These are phyloP conservation scores for Myrmecophaga tridactyla DNA, from an alignment of 2,113 vertebrate species.

Conservation along the genomic window DNA sequence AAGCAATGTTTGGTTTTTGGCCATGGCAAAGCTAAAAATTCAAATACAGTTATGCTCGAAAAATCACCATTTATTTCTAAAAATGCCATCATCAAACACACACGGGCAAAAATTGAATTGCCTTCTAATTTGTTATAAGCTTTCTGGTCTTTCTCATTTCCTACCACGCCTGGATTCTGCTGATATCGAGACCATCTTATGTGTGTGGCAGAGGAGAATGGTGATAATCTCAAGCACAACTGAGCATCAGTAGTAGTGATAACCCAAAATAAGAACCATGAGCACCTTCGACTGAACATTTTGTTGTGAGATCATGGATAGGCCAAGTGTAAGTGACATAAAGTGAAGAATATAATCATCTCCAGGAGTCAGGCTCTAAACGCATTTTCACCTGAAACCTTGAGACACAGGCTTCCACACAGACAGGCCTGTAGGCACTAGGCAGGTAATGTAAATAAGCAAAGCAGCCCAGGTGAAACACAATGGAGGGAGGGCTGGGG, in stretches of 20 bases:
- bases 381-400: neutral
- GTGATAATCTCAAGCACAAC: neutral
- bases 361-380: neutral
- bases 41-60: constrained; percentile 10
- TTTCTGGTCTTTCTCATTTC: neutral
- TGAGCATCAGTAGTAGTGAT: neutral
- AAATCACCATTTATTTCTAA: constrained; percentile 8
- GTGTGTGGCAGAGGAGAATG: neutral
- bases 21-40: neutral
- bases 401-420: neutral
- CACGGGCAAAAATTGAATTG: neutral
- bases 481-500: neutral
- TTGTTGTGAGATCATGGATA: neutral
- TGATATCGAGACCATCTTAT: neutral
- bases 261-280: neutral
- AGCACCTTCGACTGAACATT: neutral
- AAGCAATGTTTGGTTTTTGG: neutral
- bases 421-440: neutral
- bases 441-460: neutral
- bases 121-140: neutral
- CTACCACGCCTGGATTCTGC: neutral
- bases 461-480: neutral
- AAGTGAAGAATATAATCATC: neutral
- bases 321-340: neutral
- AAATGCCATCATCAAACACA: neutral